These are phyloP conservation scores for Trematocara macrostoma DNA, from an alignment of 2,113 vertebrate genomes.

Conservation along the genomic window DNA sequence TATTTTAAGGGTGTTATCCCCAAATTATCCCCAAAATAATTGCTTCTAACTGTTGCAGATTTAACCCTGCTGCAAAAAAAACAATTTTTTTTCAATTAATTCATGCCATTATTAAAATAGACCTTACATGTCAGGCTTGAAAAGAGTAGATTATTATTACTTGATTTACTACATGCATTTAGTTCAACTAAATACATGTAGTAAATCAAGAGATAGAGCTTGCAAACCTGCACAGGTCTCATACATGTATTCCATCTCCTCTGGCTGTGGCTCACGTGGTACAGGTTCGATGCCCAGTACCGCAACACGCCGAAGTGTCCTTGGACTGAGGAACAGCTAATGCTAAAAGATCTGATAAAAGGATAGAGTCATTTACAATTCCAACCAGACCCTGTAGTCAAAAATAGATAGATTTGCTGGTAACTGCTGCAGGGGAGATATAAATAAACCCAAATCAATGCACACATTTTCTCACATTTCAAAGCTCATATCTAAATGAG, in stretches of 20 bases:
- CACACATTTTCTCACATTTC: not conserved
- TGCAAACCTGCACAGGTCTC: not conserved
- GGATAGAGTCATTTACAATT: not conserved
- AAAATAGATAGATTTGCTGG: not conserved
- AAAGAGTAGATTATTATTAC: not conserved
- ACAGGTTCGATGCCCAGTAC: not conserved
- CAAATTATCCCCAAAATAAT: not conserved
- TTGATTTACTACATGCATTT: not conserved
- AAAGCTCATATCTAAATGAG: not conserved
- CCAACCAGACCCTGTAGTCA: not conserved
- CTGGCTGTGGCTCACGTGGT: not conserved
- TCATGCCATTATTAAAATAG: not conserved
- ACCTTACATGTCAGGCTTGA: not conserved
- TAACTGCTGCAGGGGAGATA: not conserved
- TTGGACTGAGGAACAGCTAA: not conserved
- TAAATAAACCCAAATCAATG: conserved; percentile 9
- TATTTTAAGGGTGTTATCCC: not conserved
- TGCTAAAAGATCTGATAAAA: not conserved
- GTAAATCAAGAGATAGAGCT: not conserved
- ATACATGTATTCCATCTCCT: not conserved
- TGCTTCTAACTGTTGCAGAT: not conserved
- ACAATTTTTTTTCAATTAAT: not conserved
- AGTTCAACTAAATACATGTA: not conserved
- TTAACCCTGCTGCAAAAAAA: not conserved
- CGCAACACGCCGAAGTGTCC: rapidly evolving